phyloP scores from a whole-genome alignment of 2,888 invertebrate genomes.

The Xanthorhoe spadicearia region DNA sequence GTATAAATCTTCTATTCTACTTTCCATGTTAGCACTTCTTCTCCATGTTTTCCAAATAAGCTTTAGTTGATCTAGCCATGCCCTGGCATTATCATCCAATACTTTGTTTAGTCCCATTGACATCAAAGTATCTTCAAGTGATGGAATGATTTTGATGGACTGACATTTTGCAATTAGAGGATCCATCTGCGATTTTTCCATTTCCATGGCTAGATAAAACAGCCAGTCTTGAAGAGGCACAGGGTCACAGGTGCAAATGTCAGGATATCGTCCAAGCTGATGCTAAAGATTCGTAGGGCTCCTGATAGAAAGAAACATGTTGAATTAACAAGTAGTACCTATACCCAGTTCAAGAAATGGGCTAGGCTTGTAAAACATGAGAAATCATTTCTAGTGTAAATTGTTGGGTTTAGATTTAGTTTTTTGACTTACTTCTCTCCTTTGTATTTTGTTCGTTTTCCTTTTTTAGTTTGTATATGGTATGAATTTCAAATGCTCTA shows the following conservation, averaged over 20 bases:
- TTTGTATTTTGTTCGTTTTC: too few relatives aligned
- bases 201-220: conserved; percentile 15
- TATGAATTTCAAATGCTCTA: too few relatives aligned
- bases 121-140: conserved; percentile 72
- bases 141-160: conserved; percentile 78
- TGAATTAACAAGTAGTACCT: too few relatives aligned
- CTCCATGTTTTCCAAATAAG: conserved; percentile 82
- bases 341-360: too few relatives aligned
- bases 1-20: conserved; percentile 78
- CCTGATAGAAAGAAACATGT: too few relatives aligned
- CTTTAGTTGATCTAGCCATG: conserved; percentile 77
- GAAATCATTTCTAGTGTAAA: too few relatives aligned
- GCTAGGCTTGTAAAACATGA: too few relatives aligned
- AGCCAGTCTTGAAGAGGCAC: background rate
- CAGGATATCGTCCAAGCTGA: too few relatives aligned
- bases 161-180: conserved; percentile 66
- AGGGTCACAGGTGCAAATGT: background rate
- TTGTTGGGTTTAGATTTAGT: too few relatives aligned
- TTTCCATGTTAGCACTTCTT: conserved; percentile 80
- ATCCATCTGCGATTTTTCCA: conserved; percentile 60
- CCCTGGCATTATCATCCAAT: conserved; percentile 65
- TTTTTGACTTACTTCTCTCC: too few relatives aligned
- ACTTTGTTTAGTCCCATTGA: conserved; percentile 71
- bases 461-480: too few relatives aligned
- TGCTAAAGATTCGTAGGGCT: too few relatives aligned